Base-by-base conservation (phyloP, 2,888 invertebrate genomes). In the Acronicta psi region DNA sequence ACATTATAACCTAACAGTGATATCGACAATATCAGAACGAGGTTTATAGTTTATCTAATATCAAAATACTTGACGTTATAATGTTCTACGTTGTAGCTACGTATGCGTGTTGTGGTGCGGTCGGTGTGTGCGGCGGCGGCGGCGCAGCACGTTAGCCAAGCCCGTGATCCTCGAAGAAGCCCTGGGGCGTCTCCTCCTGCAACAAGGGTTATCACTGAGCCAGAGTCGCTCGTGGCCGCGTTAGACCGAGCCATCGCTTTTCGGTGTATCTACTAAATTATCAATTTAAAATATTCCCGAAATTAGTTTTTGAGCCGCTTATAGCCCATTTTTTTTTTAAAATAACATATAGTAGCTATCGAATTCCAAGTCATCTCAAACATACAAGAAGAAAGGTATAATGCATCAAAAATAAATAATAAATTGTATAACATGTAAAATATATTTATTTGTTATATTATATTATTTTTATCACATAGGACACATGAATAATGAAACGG, bases 121-220 rank as follows among this genome's bases (percentile, higher is more conserved):
- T 42, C 23, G 54, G 51, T 29, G 53, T 10, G 64, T 23, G 52
- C 16, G 50, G 44, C 45, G 66, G 44, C 45, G 66, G 23, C 25
- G 16, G 50, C 38, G 36, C 31, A 14, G 59, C 47, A 37, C 25
- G 49, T 96, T 97, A 99, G 82, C 99, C 99, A 81, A 99, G 96
- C 74, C 99, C 99, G 92, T 99, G 99, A 95, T 99, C 99, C 92
- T 99, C 99, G 94, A 99, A 99, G 95, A 99, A 99, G 83, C 99
- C 99, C 95, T 99, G 99, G 54, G 99, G 99, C 57, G 99, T 99
- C 95, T 99, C 99, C 95, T 99, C 99, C 99, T 99, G 96, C 87
- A 97, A 97, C 95, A 96, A 95, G 94, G 93, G 89, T 85, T 78
- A 89, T 89, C 93, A 93, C 93, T 93, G 93, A 93, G 93, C 93